Conservation (phyloP, 2,797 vertebrate genomes). For the Sorex maritimensis region DNA sequence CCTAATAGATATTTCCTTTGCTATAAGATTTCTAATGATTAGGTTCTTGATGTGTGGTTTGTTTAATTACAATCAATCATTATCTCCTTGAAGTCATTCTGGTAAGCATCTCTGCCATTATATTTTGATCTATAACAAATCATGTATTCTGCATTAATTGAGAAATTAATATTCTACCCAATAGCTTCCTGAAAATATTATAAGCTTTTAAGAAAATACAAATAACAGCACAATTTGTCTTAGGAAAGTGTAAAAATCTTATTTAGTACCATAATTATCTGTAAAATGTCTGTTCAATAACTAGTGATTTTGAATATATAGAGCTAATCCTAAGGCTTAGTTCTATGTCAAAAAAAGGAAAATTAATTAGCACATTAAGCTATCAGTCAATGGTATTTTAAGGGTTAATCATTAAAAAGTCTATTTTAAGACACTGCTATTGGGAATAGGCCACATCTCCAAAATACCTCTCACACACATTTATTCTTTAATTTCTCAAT, state of each 20-base stretch:
- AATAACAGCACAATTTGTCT: neutral
- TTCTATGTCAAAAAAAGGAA: slow-evolving; percentile 54
- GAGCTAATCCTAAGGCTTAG: neutral
- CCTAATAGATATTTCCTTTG: slow-evolving; percentile 76
- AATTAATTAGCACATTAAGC: slow-evolving; percentile 43
- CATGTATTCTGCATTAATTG: slow-evolving; percentile 57
- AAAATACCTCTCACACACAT: neutral
- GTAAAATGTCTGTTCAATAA: too few species aligned
- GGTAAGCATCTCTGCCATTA: slow-evolving; percentile 67
- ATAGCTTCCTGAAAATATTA: slow-evolving; percentile 61
- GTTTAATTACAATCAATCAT: slow-evolving; percentile 86
- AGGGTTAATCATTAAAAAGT: neutral
- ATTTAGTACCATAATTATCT: too few species aligned
- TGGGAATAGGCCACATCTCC: neutral
- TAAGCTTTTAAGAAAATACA: slow-evolving; percentile 45
- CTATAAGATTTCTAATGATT: slow-evolving; percentile 82
- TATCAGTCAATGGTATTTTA: neutral
- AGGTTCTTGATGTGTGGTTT: slow-evolving; percentile 82
- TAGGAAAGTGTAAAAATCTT: too few species aligned
- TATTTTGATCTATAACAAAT: slow-evolving; percentile 80
- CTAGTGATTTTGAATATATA: too few species aligned
- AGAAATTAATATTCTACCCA: slow-evolving; percentile 73
- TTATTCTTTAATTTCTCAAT: slow-evolving; percentile 41
- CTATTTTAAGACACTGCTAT: neutral
- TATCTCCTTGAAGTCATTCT: slow-evolving; percentile 80